Base-by-base conservation (phyloP, 1,140 invertebrate species). In the Choristoneura fumiferana region DNA sequence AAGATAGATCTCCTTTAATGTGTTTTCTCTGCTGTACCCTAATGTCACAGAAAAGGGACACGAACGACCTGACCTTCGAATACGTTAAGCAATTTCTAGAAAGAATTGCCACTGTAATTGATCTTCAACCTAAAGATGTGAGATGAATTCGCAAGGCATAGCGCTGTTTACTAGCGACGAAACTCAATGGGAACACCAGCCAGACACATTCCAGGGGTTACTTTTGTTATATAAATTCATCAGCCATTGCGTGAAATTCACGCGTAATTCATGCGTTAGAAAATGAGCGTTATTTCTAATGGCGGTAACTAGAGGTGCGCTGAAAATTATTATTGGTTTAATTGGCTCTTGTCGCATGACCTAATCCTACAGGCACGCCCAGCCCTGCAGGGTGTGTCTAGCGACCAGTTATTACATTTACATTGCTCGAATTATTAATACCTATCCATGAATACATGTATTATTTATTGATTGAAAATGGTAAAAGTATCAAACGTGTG, bases 261-360 rank as follows among this genome's bases (percentile, higher is more conserved):
- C 17, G 8, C 17, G 43, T 49, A 22, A 22, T 29, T 49, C 10
- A 49, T 29, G 12, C 43, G 22, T 6, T 49, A 17, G 43, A n/a
- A n/a, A 49, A 12, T 49, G 12, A 2, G 22, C 43, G 43, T 49
- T 17, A 49, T 49, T 22, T 18, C 43, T 49, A 49, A 49, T 12
- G 22, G 43, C 43, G 43, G n/a, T 49, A 49, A 49, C 43, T 49
- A 10, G 43, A 49, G 43, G 43, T 49, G 43, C 43, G 43, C 43
- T 49, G 17, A 49, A 29, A 49, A 49, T 49, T 29, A 49, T 49
- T n/a, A 49, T 49, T 49, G 43, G 17, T 17, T 18, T 49, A 49
- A 49, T 49, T 49, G 43, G 22, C 43, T 49, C 17, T 22, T 49
- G 43, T 49, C 43, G 43, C 43, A 49, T 49, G 43, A 49, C 43